A percentile compares a stretch with the other conserved stretches of the same genome.
These are phyloP conservation scores for Phalacrocorax carbo DNA, from an alignment of 2,113 vertebrate species.

Conservation along the genomic window DNA sequence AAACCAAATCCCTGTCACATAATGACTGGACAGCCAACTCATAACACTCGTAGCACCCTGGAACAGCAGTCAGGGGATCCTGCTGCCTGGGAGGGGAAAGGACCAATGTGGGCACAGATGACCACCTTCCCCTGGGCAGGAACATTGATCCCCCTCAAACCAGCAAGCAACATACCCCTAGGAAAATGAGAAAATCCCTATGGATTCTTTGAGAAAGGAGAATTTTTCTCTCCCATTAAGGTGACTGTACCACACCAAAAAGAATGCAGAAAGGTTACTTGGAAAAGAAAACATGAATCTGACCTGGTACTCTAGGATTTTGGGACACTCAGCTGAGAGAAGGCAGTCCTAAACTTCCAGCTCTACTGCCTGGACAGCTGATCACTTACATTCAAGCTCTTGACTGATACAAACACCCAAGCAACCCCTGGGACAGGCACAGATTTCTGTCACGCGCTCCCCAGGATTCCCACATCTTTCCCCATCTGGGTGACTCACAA, in stretches of 20 bases:
- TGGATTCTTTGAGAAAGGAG: background rate
- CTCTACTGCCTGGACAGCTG: background rate
- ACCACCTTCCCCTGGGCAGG: background rate
- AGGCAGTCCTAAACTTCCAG: background rate
- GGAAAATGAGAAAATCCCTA: background rate
- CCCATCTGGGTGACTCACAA: background rate
- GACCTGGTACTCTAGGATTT: background rate
- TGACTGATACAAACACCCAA: background rate
- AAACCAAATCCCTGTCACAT: background rate
- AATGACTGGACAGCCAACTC: background rate
- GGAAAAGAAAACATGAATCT: background rate
- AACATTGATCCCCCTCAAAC: background rate
- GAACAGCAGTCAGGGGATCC: background rate
- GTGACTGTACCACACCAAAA: background rate
- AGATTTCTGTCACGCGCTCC: background rate
- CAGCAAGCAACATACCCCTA: background rate
- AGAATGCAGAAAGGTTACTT: background rate
- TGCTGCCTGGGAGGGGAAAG: background rate
- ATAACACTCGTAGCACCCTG: fast-evolving
- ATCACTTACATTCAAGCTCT: background rate
- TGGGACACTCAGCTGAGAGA: background rate
- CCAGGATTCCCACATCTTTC: fast-evolving
- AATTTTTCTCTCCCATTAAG: background rate
- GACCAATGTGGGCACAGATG: fast-evolving
- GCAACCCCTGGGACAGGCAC: background rate